Evolutionary conservation across 2,797 vertebrate species (phyloP).

Genomic region (Platalea minor): DNA sequence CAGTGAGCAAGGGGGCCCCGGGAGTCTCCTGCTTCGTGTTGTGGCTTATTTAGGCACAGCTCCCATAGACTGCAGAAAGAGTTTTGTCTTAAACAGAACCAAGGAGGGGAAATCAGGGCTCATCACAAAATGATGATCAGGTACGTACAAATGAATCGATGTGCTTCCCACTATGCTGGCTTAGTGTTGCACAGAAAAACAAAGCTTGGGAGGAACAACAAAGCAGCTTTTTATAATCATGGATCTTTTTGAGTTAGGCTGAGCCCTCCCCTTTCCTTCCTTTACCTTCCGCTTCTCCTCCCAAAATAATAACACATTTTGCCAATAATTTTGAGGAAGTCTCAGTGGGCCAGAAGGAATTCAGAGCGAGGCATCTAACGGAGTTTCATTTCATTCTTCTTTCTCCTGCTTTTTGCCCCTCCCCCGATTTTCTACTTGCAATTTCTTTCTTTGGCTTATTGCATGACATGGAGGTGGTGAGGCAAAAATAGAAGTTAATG

Average conservation of each 20-base stretch:
- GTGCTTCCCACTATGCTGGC: not conserved
- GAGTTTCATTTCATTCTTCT: not conserved
- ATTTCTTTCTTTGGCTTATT: slow-evolving; percentile 33
- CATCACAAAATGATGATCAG: not conserved
- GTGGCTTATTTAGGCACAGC: not conserved
- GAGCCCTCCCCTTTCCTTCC: slow-evolving; percentile 49
- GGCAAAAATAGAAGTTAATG: slow-evolving; percentile 60
- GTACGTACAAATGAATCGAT: not conserved
- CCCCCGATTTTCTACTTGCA: not conserved
- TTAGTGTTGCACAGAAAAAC: not conserved
- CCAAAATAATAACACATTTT: slow-evolving; percentile 58
- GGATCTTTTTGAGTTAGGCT: not conserved
- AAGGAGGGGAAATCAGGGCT: not conserved
- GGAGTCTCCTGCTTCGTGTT: not conserved
- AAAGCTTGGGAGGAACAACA: not conserved
- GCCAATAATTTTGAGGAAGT: slow-evolving; percentile 42
- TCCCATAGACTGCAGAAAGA: not conserved
- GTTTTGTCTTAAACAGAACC: not conserved
- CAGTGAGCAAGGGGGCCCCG: not conserved
- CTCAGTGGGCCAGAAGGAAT: slow-evolving; percentile 27
- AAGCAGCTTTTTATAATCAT: slow-evolving; percentile 42
- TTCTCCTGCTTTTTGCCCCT: not conserved
- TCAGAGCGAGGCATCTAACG: not conserved
- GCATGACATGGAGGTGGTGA: not conserved
- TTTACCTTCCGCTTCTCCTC: slow-evolving; percentile 28